Conservation (phyloP, 2,797 vertebrate genomes). For the Pseudochromis fuscus region DNA sequence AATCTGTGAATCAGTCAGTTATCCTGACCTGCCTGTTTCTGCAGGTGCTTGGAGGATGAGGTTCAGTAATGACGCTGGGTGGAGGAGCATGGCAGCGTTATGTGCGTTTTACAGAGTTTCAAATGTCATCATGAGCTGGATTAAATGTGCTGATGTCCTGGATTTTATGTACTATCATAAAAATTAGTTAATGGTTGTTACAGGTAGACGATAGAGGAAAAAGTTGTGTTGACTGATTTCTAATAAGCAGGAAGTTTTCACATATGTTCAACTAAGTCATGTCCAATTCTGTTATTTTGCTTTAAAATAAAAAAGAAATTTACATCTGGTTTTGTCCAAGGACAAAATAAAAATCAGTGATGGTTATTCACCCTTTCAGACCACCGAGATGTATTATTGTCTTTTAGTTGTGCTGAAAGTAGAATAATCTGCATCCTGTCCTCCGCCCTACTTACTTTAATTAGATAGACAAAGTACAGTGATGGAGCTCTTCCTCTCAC, state of each 20-base stretch:
- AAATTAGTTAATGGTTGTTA: constrained; percentile 4
- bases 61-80: constrained; percentile 24
- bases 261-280: constrained; percentile 19
- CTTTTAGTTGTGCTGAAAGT: constrained; percentile 42
- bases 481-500: neutral
- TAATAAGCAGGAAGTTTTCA: neutral
- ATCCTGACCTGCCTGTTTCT: constrained; percentile 64
- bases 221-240: constrained; percentile 20
- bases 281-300: constrained; percentile 49
- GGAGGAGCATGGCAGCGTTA: neutral
- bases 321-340: constrained; percentile 37
- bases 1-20: constrained; percentile 77
- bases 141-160: too few relatives aligned
- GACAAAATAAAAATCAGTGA: constrained; percentile 14
- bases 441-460: neutral
- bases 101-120: neutral
- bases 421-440: constrained; percentile 24
- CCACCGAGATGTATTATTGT: constrained; percentile 58
- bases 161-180: neutral
- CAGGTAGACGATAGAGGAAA: neutral
- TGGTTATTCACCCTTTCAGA: constrained; percentile 32
- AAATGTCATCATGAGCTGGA: constrained; percentile 20
- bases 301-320: constrained; percentile 46
- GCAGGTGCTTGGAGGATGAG: constrained; percentile 42
- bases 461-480: neutral